phyloP scores from a whole-genome alignment of 1,140 invertebrate genomes.

The Tachypleus tridentatus region DNA sequence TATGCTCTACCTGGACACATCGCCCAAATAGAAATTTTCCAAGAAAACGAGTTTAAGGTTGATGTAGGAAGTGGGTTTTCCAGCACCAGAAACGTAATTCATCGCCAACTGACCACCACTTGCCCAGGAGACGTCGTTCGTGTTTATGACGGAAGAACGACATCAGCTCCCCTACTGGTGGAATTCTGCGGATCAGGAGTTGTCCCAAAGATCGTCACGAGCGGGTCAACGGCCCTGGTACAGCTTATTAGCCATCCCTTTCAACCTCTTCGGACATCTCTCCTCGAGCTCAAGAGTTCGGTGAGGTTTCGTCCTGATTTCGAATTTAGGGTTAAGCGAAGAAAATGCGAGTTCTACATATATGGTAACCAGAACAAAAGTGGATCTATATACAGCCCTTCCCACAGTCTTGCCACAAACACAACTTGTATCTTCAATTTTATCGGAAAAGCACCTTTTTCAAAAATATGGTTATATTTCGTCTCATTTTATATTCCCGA shows the following conservation, averaged over 20 bases:
- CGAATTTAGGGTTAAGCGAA: conserved; percentile 35
- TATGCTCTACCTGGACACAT: conserved; percentile 13
- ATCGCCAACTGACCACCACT: conserved; percentile 48
- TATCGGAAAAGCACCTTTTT: conserved; percentile 50
- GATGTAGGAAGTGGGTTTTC: conserved; percentile 19
- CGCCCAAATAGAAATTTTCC: conserved; percentile 17
- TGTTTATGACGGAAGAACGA: conserved; percentile 79
- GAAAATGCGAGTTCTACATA: conserved; percentile 74
- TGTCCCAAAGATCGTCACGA: conserved; percentile 63
- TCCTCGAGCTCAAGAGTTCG: conserved; percentile 66
- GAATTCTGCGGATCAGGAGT: conserved; percentile 78
- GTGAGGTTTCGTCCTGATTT: conserved; percentile 46
- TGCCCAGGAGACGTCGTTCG: conserved; percentile 66
- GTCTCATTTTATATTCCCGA: conserved; percentile 33
- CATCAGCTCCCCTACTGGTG: conserved; percentile 68
- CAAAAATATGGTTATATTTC: conserved; percentile 74
- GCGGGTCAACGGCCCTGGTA: conserved; percentile 69
- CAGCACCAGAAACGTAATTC: not conserved
- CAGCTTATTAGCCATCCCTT: conserved; percentile 78
- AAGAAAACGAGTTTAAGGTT: conserved; percentile 25
- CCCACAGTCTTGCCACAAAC: conserved; percentile 66
- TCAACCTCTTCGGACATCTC: conserved; percentile 60
- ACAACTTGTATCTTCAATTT: conserved; percentile 75
- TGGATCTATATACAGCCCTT: conserved; percentile 60
- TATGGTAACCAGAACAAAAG: conserved; percentile 57